Evolutionary conservation across 1,140 invertebrate species (phyloP), one percentile per base, ranked within the genome.

Genomic region (Archivesica marissinica): DNA sequence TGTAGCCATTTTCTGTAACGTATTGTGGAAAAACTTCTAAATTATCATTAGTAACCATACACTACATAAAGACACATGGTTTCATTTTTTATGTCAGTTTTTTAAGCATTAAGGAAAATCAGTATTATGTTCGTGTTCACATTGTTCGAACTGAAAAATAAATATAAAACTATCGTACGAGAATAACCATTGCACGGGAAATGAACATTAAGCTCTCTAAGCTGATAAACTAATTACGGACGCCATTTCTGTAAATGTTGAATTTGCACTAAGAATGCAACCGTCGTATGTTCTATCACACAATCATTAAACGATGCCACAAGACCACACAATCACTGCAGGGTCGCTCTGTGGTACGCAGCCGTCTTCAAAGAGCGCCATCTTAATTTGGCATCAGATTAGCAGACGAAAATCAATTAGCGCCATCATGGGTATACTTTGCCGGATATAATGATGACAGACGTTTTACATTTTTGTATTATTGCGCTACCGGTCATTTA

Each of bases 391-490:
- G 28, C 39, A 61, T 79, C 35, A 50, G 77, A 66, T 66, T 66
- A 79, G 56, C 23, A 41, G 28, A 64, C 23, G 77, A 50, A 66
- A 66, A 79, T 66, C 77, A 79, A 66, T 79, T 79, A 76, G 50
- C 33, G 33, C 77, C 41, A 79, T 79, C 77, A 47, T 66, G 77
- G 77, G 77, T 66, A 47, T 50, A 44, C 56, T 79, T 79, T 20
- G 77, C 77, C 61, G 39, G 44, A 79, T 66, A 30, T 50, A 23
- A 35, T n/a, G 56, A 15, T 79, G 77, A 79, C 38, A 47, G 77
- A 79, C 61, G n/a, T 64, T 66, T 66, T 23, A 66, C 77, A 79
- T 66, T 79, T 47, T 41, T 44, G 39, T 47, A 79, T 79, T n/a
- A 59, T 33, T 79, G 17, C 56, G 77, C 77, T 1, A 64, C 44